These are phyloP conservation scores for Nineta flava DNA, from an alignment of 2,888 invertebrate species.

Conservation along the genomic window DNA sequence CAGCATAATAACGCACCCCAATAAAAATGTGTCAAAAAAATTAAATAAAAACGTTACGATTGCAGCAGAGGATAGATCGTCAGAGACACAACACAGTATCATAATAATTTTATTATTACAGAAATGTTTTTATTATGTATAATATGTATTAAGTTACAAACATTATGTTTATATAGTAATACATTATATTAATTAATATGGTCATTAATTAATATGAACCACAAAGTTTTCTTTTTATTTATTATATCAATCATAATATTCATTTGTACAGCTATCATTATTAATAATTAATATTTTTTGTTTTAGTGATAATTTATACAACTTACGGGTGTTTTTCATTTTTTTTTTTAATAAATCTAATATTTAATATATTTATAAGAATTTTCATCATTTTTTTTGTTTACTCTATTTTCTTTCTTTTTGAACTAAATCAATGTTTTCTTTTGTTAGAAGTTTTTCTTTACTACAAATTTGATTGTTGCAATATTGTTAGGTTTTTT, in stretches of 20 bases:
- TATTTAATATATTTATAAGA: conserved; percentile 5
- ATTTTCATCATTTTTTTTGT: too few species aligned
- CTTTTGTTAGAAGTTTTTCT: not conserved
- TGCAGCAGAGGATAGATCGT: too few species aligned
- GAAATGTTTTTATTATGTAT: conserved; percentile 16
- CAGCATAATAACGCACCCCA: too few species aligned
- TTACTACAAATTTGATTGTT: conserved; percentile 8
- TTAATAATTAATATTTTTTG: not conserved
- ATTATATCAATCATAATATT: conserved; percentile 13
- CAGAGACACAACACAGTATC: too few species aligned
- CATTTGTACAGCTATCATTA: conserved; percentile 18
- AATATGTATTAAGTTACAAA: conserved; percentile 20
- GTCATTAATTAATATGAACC: too few species aligned
- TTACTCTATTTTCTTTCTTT: conserved; percentile 7
- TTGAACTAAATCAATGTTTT: not conserved
- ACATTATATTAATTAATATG: conserved; percentile 7
- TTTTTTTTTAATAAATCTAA: not conserved
- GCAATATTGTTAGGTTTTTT: not conserved
- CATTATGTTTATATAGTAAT: conserved; percentile 15
- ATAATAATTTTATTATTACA: conserved; percentile 5
- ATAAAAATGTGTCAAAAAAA: too few species aligned
- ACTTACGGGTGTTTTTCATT: conserved; percentile 5
- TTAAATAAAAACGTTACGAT: too few species aligned
- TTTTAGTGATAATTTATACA: conserved; percentile 16
- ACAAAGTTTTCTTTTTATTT: conserved; percentile 2